Conservation (phyloP, 2,888 invertebrate species). For the Megastigmus dorsalis region DNA sequence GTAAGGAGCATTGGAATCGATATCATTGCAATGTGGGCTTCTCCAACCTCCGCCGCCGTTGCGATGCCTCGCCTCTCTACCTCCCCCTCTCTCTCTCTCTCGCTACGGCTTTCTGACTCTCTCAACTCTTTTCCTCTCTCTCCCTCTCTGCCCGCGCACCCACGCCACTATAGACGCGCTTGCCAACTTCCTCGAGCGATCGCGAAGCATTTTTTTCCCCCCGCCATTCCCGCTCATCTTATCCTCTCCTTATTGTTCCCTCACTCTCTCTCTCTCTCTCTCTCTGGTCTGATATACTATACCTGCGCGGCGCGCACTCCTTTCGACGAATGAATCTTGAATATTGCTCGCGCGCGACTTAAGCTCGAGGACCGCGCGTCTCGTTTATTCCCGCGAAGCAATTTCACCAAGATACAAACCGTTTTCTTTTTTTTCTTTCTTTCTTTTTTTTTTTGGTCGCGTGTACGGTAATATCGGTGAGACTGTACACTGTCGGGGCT, state of each 20-base stretch:
- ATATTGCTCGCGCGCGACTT: slow-evolving; percentile 46
- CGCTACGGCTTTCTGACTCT: no score
- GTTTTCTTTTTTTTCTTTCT: no score
- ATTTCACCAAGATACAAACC: slow-evolving; percentile 30
- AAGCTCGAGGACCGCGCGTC: slow-evolving; percentile 6
- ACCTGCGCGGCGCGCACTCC: slow-evolving; percentile 10
- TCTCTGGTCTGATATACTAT: slow-evolving; percentile 13
- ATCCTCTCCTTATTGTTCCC: slow-evolving; percentile 51
- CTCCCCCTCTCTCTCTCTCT: slow-evolving; percentile 60
- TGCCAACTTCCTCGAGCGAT: slow-evolving; percentile 64
- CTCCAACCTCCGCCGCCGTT: slow-evolving; percentile 58
- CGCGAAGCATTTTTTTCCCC: slow-evolving; percentile 42
- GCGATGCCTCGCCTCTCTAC: slow-evolving; percentile 67
- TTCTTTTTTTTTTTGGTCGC: no score
- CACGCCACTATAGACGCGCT: slow-evolving; percentile 62
- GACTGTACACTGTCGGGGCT: background rate
- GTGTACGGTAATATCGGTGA: background rate
- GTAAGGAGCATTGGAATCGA: slow-evolving; percentile 75
- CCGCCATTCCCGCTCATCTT: no score
- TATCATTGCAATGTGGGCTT: slow-evolving; percentile 73
- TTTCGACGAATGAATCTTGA: slow-evolving; percentile 43
- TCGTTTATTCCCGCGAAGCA: slow-evolving; percentile 3
- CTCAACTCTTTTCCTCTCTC: slow-evolving; percentile 48
- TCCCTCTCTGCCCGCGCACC: background rate
- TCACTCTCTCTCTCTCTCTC: slow-evolving; percentile 18